A percentile compares a stretch with the other conserved stretches of the same genome.
Conservation (phyloP, 2,888 invertebrate genomes). For the Endomychus coccineus region DNA sequence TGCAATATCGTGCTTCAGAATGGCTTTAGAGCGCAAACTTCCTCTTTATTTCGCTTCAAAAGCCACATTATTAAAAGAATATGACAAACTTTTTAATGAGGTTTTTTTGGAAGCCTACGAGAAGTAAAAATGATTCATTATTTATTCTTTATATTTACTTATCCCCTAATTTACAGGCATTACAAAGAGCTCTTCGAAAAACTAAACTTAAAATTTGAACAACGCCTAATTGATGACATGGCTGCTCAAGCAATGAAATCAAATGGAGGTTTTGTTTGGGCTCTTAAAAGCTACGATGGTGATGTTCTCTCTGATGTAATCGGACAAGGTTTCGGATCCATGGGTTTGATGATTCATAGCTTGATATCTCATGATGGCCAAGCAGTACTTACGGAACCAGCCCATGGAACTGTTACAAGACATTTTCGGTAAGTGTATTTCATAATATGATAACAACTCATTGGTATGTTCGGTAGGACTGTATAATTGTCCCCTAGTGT, state of each 20-base stretch:
- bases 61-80: slow-evolving; percentile 76
- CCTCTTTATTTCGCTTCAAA: slow-evolving; percentile 80
- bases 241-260: slow-evolving; percentile 76
- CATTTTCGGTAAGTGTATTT: slow-evolving; percentile 57
- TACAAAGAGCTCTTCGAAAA: slow-evolving; percentile 66
- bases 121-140: slow-evolving; percentile 44
- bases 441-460: too few species aligned
- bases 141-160: slow-evolving; percentile 14
- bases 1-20: slow-evolving; percentile 78
- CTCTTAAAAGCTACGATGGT: slow-evolving; percentile 84
- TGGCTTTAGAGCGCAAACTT: slow-evolving; percentile 73
- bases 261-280: slow-evolving; percentile 78
- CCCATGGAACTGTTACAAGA: slow-evolving; percentile 81
- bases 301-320: slow-evolving; percentile 82
- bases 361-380: slow-evolving; percentile 76
- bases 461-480: too few species aligned
- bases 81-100: slow-evolving; percentile 82
- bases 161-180: too few species aligned
- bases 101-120: slow-evolving; percentile 78
- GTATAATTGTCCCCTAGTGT: too few species aligned
- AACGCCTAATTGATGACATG: slow-evolving; percentile 83
- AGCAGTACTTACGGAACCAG: slow-evolving; percentile 81
- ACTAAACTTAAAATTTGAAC: slow-evolving; percentile 75
- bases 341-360: slow-evolving; percentile 83
- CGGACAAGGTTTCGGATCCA: slow-evolving; percentile 65